phyloP scores from a whole-genome alignment of 2,797 vertebrate genomes.

The Aplochiton taeniatus region DNA sequence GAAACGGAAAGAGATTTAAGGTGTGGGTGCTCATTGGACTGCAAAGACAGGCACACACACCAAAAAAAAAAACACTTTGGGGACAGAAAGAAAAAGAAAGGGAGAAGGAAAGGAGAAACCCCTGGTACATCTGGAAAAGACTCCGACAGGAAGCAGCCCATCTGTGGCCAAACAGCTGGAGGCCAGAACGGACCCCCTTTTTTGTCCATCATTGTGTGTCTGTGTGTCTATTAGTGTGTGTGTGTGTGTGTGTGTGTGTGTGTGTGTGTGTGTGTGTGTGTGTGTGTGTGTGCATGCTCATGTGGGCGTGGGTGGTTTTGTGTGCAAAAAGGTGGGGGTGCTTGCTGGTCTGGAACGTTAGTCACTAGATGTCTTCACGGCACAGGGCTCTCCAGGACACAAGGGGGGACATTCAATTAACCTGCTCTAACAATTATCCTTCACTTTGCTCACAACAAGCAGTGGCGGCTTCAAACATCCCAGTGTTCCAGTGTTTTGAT shows the following conservation, averaged over 20 bases:
- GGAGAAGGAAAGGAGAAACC: slow-evolving; percentile 35
- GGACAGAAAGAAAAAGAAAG: slow-evolving; percentile 37
- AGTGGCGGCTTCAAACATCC: slow-evolving; percentile 32
- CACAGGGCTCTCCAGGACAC: slow-evolving; percentile 7
- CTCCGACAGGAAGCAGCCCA: slow-evolving; percentile 63
- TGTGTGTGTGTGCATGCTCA: slow-evolving; percentile 27
- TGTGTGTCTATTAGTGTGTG: slow-evolving; percentile 17
- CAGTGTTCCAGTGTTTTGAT: slow-evolving; percentile 42
- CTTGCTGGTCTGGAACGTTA: slow-evolving; percentile 52
- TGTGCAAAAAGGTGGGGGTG: slow-evolving; percentile 17
- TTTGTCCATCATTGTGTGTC: slow-evolving; percentile 6
- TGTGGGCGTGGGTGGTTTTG: neutral
- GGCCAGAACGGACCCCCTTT: slow-evolving; percentile 54
- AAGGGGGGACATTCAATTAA: slow-evolving; percentile 48
- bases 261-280: neutral
- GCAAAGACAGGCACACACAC: neutral
- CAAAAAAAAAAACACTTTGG: slow-evolving; percentile 16
- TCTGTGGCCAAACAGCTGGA: slow-evolving; percentile 67
- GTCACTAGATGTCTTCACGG: slow-evolving; percentile 53
- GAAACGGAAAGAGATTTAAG: slow-evolving; percentile 12
- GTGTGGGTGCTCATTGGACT: neutral
- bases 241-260: neutral
- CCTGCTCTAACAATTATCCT: slow-evolving; percentile 43
- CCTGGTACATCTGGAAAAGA: slow-evolving; percentile 59
- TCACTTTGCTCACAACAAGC: slow-evolving; percentile 16